Base-by-base conservation (phyloP, 2,888 invertebrate species). In the Phyllotreta cruciferae region DNA sequence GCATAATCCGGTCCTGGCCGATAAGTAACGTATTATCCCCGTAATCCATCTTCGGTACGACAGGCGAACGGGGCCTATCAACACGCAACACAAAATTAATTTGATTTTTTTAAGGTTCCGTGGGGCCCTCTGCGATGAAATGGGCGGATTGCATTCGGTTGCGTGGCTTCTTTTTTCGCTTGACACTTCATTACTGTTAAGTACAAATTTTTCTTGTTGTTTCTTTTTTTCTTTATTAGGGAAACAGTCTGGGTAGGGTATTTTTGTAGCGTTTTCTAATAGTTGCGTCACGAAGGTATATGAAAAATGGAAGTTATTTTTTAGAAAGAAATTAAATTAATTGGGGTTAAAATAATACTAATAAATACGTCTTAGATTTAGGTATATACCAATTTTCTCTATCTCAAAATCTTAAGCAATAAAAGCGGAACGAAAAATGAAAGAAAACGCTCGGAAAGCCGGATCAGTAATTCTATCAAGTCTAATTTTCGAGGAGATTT, bases 11-110 rank as follows among this genome's bases (percentile, higher is more conserved):
- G 13, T 14, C 13, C 52, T 52, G 52, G 41, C 64, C 66, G 71
- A 70, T 71, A 71, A 71, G 71, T 66, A 64, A 69, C 68, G 66
- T 65, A 65, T 68, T 70, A 70, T 71, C 71, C 66, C 58, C 56
- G 65, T 68, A 69, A 73, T 73, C 71, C 71, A 69, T 73, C 73
- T 72, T 71, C 55, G 54, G 61, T 66, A 62, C 67, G 72, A 72
- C 73, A 72, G 73, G 69, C 66, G 60, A 57, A 62, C 39, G 66
- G 61, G 60, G 68, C 69, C 71, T 71, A 71, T 73, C 70, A 70
- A 69, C 73, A 73, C 72, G 73, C 72, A 69, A 73, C 63, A 64
- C 56, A 41, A 63, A 63, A 65, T 65, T 65, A 65, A 65, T 65
- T 65, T 52, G 60, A 60, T 60, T 60, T 60, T 54, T 60, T 60